Evolutionary conservation across 2,113 vertebrate species (phyloP), one percentile per base, ranked within the genome.

Genomic region (Nothocercus nigrocapillus): DNA sequence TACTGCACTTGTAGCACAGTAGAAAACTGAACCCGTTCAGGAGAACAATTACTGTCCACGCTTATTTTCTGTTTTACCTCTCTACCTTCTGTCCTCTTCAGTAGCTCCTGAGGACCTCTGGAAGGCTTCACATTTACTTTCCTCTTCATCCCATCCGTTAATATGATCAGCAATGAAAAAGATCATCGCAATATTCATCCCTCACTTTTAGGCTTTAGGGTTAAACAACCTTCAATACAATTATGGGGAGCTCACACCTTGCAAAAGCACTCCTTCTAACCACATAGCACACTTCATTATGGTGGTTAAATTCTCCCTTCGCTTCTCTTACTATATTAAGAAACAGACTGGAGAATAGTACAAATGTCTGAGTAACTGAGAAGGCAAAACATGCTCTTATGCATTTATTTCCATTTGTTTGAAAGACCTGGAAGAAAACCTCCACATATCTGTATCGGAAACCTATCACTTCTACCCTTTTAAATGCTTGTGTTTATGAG

Each of bases 161-260:
- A 91, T 82, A 45, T 83, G 76, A 95, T 85, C 82, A 86, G 73
- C 76, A 95, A 73, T 93, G 88, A 93, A 94, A 94, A 88, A 68
- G 76, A 93, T 93, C 80, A 95, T 90, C 83, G 85, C 73, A 94
- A 92, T 88, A 95, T 94, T 90, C 79, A 94, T 91, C 44, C 76
- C 85, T 95, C 76, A 96, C 78, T 91, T 96, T 97, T 81, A 88
- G 69, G 42, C 30, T 91, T 96, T 81, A 94, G 74, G 63, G 76
- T 94, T 90, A 96, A 96, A 95, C 89, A 82, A 73, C 54, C 8
- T 91, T 85, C 85, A 93, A 91, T 84, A 67, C 28, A 61, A 88
- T 96, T 88, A 88, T 64, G 63, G 45, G 14, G 72, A 94, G 94
- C 83, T 77, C 70, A 78, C 3, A 0, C 49, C 42, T 89, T 93